phyloP scores from a whole-genome alignment of 2,797 vertebrate species.

The Nothura maculosa region DNA sequence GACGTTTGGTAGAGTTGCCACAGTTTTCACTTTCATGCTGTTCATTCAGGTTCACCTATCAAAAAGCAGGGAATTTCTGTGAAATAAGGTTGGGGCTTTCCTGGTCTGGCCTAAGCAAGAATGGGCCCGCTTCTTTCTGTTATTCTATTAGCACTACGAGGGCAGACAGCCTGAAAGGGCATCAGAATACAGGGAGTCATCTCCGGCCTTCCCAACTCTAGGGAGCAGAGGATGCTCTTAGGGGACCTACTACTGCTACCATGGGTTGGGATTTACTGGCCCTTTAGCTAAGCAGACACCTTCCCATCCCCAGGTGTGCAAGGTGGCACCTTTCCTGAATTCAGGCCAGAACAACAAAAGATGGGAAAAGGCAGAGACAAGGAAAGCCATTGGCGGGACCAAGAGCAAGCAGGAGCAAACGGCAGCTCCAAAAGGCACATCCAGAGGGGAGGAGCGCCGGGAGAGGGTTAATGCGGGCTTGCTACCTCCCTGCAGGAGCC shows the following conservation, averaged over 20 bases:
- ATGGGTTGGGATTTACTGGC: accelerated
- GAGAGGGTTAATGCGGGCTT: conserved; percentile 62
- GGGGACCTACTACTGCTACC: background rate
- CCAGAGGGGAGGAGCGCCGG: background rate
- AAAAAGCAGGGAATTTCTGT: background rate
- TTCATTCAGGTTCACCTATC: background rate
- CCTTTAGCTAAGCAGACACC: background rate
- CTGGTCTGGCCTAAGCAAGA: background rate
- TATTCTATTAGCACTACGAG: background rate
- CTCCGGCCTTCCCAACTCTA: background rate
- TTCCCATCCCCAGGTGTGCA: background rate
- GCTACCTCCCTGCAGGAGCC: conserved; percentile 66
- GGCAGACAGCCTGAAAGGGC: background rate
- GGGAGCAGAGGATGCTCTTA: background rate
- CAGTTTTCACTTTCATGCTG: background rate
- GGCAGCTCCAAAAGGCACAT: conserved; percentile 15
- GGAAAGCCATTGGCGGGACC: background rate
- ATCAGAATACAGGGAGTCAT: background rate
- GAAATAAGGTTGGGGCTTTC: background rate
- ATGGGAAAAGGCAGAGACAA: background rate
- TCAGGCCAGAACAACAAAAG: background rate
- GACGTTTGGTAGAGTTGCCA: background rate
- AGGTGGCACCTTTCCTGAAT: background rate
- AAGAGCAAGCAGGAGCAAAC: background rate
- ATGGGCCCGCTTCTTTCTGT: background rate